phyloP scores from a whole-genome alignment of 2,113 vertebrate species.

The Anoplopoma fimbria region DNA sequence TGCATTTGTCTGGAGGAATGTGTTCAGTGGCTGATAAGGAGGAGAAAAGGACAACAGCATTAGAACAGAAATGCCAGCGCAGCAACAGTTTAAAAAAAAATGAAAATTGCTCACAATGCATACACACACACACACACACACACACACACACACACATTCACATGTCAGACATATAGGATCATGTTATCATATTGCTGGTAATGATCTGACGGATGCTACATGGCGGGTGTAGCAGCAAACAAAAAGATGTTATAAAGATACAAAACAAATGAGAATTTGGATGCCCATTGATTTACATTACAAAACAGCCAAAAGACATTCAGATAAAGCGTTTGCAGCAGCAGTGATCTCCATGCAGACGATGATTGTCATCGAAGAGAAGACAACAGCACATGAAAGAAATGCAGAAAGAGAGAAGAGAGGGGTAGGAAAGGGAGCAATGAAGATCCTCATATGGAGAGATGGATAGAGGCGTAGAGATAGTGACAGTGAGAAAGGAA shows the following conservation, averaged over 20 bases:
- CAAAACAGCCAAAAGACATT: constrained; percentile 16
- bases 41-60: constrained; percentile 53
- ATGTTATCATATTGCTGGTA: constrained; percentile 1
- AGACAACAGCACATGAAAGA: constrained; percentile 8
- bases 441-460: constrained; percentile 10
- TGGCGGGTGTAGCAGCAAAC: constrained; percentile 17
- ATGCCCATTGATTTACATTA: constrained; percentile 11
- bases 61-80: constrained; percentile 59
- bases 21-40: constrained; percentile 73
- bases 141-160: not conserved
- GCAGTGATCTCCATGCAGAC: not conserved
- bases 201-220: not conserved
- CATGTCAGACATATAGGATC: constrained; percentile 3
- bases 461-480: constrained; percentile 5
- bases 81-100: no score
- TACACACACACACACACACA: not conserved
- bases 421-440: not conserved
- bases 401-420: not conserved
- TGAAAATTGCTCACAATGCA: no score
- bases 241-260: not conserved
- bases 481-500: constrained; percentile 6
- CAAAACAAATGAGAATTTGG: constrained; percentile 31
- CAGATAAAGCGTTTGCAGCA: not conserved
- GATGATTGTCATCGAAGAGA: not conserved
- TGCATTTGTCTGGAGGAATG: constrained; percentile 54